Evolutionary conservation across 2,113 vertebrate genomes (phyloP), one percentile per base, ranked within the genome.

Genomic region (Labeo rohita): DNA sequence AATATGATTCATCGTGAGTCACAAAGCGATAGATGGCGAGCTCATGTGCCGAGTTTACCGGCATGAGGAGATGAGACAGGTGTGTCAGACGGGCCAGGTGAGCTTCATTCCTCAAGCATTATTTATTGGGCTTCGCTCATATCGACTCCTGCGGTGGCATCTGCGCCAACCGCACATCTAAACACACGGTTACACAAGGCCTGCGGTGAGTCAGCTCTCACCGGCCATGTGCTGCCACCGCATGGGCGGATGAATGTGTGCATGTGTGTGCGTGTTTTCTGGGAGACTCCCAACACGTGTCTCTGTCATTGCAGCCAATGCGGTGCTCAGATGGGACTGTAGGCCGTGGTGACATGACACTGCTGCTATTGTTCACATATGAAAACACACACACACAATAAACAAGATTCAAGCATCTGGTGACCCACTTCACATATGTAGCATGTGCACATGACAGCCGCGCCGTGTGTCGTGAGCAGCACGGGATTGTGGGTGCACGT

Each of bases 261-360:
- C 36, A 47, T 88, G 89, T 76, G 90, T 92, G 87, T 9, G 66
- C 3, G 39, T 45, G 70, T 2, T 73, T 73, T 89, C 86, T 88
- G 92, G 91, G 93, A 94, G 92, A 93, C 93, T 92, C 92, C 93
- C 93, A 87, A 87, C 88, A 87, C 90, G 91, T 87, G 89, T 91
- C 84, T 86, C 21, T 89, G 89, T 88, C 89, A 91, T 90, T 86
- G 89, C 83, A 88, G 87, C 88, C 89, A 88, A 89, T 45, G 56
- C 39, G 65, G 88, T 83, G 87, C 79, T 94, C 94, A 94, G 93
- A 92, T 94, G 92, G 87, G 28, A 73, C 45, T 3, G 84, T 85
- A 84, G 86, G 54, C 84, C 45, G 39, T 56, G 83, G 92, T 89
- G 92, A 92, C 83, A 81, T 91, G 92, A 94, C 87, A 89, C 87